A percentile compares a stretch with the other conserved stretches of the same genome.
These are phyloP conservation scores for Xiphias gladius DNA, from an alignment of 2,113 vertebrate genomes.

Conservation along the genomic window DNA sequence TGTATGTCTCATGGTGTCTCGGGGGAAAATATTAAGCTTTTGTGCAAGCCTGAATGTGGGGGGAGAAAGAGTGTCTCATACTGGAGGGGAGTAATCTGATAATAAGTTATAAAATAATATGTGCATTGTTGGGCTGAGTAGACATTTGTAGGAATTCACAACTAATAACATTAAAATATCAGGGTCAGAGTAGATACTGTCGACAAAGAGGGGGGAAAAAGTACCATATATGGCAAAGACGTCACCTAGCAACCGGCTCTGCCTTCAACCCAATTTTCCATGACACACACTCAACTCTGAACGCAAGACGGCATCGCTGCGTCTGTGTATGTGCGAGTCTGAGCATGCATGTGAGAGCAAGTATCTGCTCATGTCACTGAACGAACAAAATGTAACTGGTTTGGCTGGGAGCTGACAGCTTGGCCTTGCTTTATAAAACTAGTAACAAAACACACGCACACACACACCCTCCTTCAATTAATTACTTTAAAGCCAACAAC, in stretches of 20 bases:
- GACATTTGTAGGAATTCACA: constrained; percentile 34
- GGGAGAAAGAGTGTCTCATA: constrained; percentile 16
- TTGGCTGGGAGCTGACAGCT: constrained; percentile 37
- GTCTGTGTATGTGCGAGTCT: constrained; percentile 25
- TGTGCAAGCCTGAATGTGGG: not conserved
- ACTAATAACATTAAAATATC: constrained; percentile 51
- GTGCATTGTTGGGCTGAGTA: not conserved
- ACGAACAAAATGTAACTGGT: constrained; percentile 50
- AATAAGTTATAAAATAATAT: constrained; percentile 1
- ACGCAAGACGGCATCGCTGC: constrained; percentile 61
- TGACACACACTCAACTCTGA: constrained; percentile 81
- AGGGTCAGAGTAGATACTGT: constrained; percentile 57
- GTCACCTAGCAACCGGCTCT: constrained; percentile 83
- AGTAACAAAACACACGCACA: constrained; percentile 31
- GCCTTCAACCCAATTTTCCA: constrained; percentile 88
- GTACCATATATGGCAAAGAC: constrained; percentile 82
- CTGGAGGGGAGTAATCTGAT: not conserved
- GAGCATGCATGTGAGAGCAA: constrained; percentile 64
- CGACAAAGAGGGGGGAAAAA: constrained; percentile 34
- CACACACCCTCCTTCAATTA: constrained; percentile 11
- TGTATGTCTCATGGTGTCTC: constrained; percentile 33
- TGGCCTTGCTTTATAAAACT: not conserved
- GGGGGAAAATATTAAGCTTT: constrained; percentile 45
- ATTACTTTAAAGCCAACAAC: not conserved
- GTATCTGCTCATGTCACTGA: constrained; percentile 64